Evolutionary conservation across 2,113 vertebrate species (phyloP), one percentile per base, ranked within the genome.

Genomic region (Noturus placidus): DNA sequence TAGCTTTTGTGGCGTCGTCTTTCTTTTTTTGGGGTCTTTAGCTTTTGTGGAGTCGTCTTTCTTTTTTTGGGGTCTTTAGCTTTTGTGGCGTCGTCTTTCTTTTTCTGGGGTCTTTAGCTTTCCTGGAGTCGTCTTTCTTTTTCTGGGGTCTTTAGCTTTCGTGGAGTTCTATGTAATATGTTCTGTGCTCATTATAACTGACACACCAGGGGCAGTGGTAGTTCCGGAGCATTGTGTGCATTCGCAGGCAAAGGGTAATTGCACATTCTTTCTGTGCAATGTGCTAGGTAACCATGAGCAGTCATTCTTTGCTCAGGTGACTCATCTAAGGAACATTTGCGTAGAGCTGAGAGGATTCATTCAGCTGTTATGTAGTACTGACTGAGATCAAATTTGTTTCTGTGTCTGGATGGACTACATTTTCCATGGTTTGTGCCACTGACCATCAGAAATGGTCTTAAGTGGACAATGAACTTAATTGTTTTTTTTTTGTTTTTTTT

Each of bases 111-210:
- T 38, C n/a, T 88, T 85, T 82, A 84, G 86, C 50, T 88, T 74
- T 84, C 69, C n/a, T 19, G 15, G 78, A 35, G 69, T 30, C 69
- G 42, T 25, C 85, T 83, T 76, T 80, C 80, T n/a, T n/a, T n/a
- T n/a, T n/a, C n/a, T 70, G 14, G n/a, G 56, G 46, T 38, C n/a
- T 88, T 85, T 82, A 84, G 86, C 50, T 88, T 74, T 84, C 69
- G 30, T 19, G 15, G 78, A 35, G 69, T 30, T 79, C 84, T 87
- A 67, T 87, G 74, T 90, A 88, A 90, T 89, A 59, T 84, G 89
- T 89, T 87, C 81, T 57, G 50, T 85, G 80, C 89, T 87, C 78
- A 89, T 90, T 92, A 90, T 89, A 84, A 70, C 46, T 63, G 22
- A 85, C 57, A 86, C 86, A 57, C 78, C 72, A 74, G 65, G 54